Evolutionary conservation across 2,113 vertebrate species (phyloP).

Genomic region (Echinops telfairi): DNA sequence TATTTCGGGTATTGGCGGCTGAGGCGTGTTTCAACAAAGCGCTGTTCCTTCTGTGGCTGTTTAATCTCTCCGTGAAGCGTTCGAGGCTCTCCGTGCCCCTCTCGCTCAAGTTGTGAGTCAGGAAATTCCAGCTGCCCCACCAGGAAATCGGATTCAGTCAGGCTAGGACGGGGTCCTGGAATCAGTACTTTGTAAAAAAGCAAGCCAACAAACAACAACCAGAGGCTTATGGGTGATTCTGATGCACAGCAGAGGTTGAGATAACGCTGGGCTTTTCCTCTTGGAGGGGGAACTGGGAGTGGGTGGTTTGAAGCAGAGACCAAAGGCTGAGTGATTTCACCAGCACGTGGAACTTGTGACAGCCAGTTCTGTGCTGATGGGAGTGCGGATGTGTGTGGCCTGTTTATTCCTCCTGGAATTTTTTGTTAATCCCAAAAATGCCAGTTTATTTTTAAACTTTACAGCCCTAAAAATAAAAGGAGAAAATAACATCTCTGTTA

Average conservation of each 20-base stretch:
- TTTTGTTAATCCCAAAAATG: constrained; percentile 67
- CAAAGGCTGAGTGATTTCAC: background rate
- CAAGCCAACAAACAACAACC: too few relatives aligned
- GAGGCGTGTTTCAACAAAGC: background rate
- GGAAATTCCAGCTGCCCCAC: background rate
- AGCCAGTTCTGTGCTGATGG: background rate
- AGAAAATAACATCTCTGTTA: constrained; percentile 44
- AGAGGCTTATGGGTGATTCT: background rate
- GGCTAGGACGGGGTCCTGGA: background rate
- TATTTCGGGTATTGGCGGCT: constrained; percentile 34
- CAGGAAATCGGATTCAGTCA: background rate
- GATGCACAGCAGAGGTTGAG: background rate
- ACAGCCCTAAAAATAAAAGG: constrained; percentile 56
- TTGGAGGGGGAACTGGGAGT: background rate
- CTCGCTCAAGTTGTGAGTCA: background rate
- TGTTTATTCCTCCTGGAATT: constrained; percentile 57
- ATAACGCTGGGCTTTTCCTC: background rate
- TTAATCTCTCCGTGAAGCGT: background rate
- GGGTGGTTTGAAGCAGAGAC: background rate
- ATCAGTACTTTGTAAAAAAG: background rate
- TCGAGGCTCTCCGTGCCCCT: background rate
- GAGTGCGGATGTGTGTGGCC: background rate
- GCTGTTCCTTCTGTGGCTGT: background rate
- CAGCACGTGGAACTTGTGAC: background rate
- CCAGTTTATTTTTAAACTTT: constrained; percentile 72